Conservation (phyloP, 2,888 invertebrate species). For the Synergus gifuensis region DNA sequence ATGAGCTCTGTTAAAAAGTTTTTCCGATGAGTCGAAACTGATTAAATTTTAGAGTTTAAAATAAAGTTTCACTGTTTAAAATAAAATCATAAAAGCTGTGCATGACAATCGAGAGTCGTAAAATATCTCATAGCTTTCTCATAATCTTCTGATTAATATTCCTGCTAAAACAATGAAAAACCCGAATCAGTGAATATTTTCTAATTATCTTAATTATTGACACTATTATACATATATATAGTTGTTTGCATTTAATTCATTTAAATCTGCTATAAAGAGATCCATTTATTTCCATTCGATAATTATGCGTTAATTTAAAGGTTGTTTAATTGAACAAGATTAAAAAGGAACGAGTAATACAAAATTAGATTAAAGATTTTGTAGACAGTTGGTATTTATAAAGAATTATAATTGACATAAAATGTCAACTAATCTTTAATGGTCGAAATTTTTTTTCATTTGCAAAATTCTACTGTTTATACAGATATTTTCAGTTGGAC, state of each 20-base stretch:
- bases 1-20: neutral
- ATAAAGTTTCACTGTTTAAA: neutral
- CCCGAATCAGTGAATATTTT: too few relatives aligned
- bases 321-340: neutral
- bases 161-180: neutral
- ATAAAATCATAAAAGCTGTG: neutral
- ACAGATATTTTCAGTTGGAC: constrained; percentile 40
- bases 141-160: neutral
- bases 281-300: too few relatives aligned
- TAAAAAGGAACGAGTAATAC: neutral
- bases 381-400: too few relatives aligned
- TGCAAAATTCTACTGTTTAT: neutral
- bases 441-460: too few relatives aligned
- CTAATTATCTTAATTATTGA: too few relatives aligned
- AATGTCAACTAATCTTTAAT: too few relatives aligned
- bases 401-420: too few relatives aligned
- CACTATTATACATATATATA: neutral
- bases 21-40: neutral
- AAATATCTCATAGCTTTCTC: neutral
- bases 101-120: constrained; percentile 7
- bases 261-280: neutral
- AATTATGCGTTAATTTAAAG: neutral
- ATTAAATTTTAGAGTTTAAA: constrained; percentile 19
- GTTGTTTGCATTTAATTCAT: neutral
- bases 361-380: neutral